A percentile compares a stretch with the other conserved stretches of the same genome.
Conservation (phyloP, 2,113 vertebrate genomes). For the Microcebus griseorufus region DNA sequence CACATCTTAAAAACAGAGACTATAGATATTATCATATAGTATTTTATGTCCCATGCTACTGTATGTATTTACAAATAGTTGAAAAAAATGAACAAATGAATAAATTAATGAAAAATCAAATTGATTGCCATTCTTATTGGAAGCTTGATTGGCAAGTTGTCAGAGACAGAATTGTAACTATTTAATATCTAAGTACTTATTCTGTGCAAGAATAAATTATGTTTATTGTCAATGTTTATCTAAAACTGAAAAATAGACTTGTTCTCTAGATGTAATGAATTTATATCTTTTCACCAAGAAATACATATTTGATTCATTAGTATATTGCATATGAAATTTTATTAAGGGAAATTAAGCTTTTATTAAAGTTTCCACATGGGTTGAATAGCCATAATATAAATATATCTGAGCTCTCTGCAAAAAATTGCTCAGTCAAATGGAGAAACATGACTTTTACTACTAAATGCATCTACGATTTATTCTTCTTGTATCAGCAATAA, state of each 20-base stretch:
- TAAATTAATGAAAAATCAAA: neutral
- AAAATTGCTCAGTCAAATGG: neutral
- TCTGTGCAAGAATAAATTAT: slow-evolving; percentile 6
- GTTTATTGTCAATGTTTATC: slow-evolving; percentile 9
- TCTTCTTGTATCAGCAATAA: slow-evolving; percentile 36
- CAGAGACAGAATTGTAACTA: neutral
- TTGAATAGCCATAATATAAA: slow-evolving; percentile 24
- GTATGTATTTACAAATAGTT: neutral
- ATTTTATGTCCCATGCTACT: neutral
- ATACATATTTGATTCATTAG: neutral
- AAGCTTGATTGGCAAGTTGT: slow-evolving; percentile 33
- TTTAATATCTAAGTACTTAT: neutral
- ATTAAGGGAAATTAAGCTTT: slow-evolving; percentile 25
- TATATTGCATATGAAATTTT: neutral
- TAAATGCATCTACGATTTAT: slow-evolving; percentile 10
- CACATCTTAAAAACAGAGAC: neutral
- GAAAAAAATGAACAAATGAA: neutral
- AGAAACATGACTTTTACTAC: neutral
- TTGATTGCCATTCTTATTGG: neutral
- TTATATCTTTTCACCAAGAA: neutral
- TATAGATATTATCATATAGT: neutral
- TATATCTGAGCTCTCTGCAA: neutral
- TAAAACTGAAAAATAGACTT: neutral
- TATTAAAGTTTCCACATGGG: neutral
- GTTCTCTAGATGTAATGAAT: neutral